Evolutionary conservation across 2,113 vertebrate species (phyloP).

Genomic region (Proteles cristata): DNA sequence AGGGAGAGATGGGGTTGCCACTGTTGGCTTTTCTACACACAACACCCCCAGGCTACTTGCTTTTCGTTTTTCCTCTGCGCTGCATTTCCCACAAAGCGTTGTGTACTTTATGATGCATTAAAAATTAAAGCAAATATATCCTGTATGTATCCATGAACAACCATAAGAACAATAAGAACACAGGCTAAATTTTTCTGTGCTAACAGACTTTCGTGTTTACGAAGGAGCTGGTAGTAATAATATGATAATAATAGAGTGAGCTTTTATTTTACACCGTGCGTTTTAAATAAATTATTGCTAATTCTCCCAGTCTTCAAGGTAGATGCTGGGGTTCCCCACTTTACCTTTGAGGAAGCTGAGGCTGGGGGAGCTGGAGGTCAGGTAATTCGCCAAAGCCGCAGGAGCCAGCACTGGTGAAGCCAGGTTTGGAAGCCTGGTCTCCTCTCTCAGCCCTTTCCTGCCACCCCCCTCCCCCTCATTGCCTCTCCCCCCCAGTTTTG

Average conservation of each 20-base stretch:
- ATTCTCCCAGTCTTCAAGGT: constrained; percentile 23
- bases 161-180: neutral
- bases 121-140: constrained; percentile 67
- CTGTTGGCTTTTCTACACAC: constrained; percentile 59
- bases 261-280: neutral
- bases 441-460: neutral
- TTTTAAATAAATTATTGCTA: constrained; percentile 1
- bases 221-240: neutral
- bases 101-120: constrained; percentile 44
- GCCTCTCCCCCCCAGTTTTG: neutral
- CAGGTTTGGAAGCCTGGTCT: neutral
- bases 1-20: constrained; percentile 58
- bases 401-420: neutral
- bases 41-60: constrained; percentile 64
- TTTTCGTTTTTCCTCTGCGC: constrained; percentile 55
- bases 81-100: constrained; percentile 12
- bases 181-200: neutral
- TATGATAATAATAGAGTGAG: neutral
- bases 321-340: neutral
- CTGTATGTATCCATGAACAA: neutral
- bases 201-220: neutral
- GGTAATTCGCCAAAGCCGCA: neutral
- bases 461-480: fast-evolving
- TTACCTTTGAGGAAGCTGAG: neutral
- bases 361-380: neutral